Conservation (phyloP, 2,113 vertebrate species). For the Tychaedon coryphoeus region DNA sequence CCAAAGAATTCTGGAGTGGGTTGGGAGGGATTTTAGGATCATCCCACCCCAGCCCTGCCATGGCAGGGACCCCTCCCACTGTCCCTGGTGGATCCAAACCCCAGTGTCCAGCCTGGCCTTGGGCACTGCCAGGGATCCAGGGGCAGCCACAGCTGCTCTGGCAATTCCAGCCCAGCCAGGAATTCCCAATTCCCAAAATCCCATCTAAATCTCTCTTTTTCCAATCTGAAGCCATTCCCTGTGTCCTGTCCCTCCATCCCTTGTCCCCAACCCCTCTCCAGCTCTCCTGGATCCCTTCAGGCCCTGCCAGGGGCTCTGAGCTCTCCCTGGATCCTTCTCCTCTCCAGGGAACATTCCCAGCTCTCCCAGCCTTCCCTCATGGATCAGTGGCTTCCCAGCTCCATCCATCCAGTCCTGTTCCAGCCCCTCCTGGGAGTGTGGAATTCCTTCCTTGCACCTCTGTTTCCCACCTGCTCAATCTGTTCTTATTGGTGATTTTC, state of each 20-base stretch:
- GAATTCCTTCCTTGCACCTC: fast-evolving
- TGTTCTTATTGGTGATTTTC: neutral
- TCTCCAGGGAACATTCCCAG: neutral
- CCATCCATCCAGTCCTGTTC: neutral
- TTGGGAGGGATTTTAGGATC: neutral
- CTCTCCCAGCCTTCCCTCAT: neutral
- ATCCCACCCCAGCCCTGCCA: fast-evolving
- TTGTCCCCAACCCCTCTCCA: neutral
- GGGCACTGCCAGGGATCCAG: neutral
- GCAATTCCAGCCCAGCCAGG: too few species aligned
- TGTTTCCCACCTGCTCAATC: neutral
- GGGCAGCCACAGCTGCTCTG: too few species aligned
- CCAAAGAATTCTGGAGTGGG: neutral
- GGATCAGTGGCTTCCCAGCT: neutral
- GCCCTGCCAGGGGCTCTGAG: neutral
- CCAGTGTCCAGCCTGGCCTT: neutral
- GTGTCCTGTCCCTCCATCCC: neutral
- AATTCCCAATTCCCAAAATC: too few species aligned
- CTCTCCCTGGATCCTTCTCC: neutral
- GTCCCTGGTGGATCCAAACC: too few species aligned
- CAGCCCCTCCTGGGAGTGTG: neutral
- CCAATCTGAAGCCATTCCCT: too few species aligned
- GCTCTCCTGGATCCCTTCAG: neutral
- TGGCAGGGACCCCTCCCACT: neutral
- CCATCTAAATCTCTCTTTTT: too few species aligned